These are phyloP conservation scores for Geopemphigus sp. DNA, from an alignment of 1,140 invertebrate genomes.

Conservation along the genomic window DNA sequence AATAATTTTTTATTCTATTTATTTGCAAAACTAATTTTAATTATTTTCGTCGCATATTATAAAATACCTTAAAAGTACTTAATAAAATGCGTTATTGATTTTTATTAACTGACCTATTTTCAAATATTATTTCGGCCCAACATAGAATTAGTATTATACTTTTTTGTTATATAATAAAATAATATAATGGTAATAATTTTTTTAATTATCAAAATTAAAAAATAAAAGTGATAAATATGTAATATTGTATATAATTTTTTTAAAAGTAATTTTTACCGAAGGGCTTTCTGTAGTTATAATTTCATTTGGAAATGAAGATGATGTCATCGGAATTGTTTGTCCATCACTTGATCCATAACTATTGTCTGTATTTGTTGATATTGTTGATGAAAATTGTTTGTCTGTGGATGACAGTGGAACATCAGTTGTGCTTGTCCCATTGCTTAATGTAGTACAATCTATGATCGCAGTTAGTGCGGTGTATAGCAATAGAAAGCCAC, in stretches of 20 bases:
- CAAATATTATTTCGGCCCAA: not conserved
- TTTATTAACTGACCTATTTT: not conserved
- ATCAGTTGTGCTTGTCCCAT: not conserved
- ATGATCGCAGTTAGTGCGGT: conserved; percentile 31
- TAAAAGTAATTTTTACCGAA: conserved; percentile 1
- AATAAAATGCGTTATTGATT: not conserved
- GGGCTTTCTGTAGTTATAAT: not conserved
- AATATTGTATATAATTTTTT: not conserved
- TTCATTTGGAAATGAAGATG: not conserved
- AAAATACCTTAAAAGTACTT: not conserved
- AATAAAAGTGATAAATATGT: not conserved
- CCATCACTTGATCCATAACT: not conserved
- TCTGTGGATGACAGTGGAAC: not conserved
- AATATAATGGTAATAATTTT: too few species aligned
- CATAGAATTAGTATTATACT: not conserved
- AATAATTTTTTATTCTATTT: not conserved
- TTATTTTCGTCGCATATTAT: not conserved
- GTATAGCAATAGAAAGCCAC: conserved; percentile 33
- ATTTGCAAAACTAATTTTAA: not conserved
- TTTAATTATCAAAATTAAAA: not conserved
- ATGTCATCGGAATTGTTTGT: not conserved
- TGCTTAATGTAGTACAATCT: conserved; percentile 20
- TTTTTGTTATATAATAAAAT: not conserved
- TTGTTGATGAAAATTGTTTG: not conserved
- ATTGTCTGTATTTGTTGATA: not conserved